Base-by-base conservation (phyloP, 2,113 vertebrate species). In the Poeciliopsis turrubarensis region DNA sequence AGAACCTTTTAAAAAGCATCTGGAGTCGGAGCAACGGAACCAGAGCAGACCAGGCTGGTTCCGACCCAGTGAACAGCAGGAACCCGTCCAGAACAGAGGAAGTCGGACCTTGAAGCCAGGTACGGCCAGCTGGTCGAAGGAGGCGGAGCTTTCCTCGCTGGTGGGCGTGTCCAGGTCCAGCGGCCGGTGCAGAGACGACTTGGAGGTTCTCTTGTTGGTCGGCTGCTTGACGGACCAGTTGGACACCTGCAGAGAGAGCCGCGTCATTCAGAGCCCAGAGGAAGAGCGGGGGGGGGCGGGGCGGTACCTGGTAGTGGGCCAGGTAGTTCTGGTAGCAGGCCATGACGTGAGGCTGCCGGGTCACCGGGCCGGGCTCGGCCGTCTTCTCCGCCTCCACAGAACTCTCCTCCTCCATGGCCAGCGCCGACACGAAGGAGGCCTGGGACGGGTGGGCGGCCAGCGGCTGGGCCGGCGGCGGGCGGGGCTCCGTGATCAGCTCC, bases 171-270 rank as follows among this genome's bases (percentile, higher is more conserved):
- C 98, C 11, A 99, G 94, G 73, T 99, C 98, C 60, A 99, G 92
- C 25, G 98, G 98, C 0, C 97, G 97, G 84, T 99, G 98, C 41
- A 99, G 85, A 0, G 98, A 99, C 37, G 97, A 99, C 75, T 99
- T 99, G 14, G 98, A 99, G 19, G 97, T 99, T 85, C 97, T 97
- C 91, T 99, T 99, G 89, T 97, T 97, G 81, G 96, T 94, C 22
- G 98, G 97, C 78, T 98, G 98, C 86, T 98, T 98, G 60, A 96
- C 95, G 0, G 96, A 94, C 98, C 98, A 99, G 81, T 99, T 98
- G 74, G 95, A 93, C 47, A 98, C 98, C 91, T 99, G 95, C 34
- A 37, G 34, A 37, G 34, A 34, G 34, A 37, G 34, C 34, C 34
- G 34, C 34, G 34, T 37, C 34, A 37, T 37, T 37, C 34, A 11